Conservation (phyloP, 2,888 invertebrate genomes). For the Caenorhabditis becei region DNA sequence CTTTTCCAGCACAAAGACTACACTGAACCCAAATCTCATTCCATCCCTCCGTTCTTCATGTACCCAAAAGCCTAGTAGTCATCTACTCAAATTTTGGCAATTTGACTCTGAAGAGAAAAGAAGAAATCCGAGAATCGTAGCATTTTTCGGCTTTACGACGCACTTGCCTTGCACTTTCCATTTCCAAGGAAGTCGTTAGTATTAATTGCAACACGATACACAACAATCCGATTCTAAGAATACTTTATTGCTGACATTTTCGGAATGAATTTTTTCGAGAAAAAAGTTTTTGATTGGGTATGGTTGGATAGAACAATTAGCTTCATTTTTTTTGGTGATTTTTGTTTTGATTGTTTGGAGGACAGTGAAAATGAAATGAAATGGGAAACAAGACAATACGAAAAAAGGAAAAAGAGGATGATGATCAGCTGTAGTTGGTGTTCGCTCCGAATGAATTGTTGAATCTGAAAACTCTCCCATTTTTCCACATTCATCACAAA, state of each 20-base stretch:
- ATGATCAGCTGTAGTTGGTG: constrained; percentile 52
- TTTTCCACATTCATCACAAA: background rate
- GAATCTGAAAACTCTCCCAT: constrained; percentile 67
- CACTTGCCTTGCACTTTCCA: constrained; percentile 3
- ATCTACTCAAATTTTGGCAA: constrained; percentile 28
- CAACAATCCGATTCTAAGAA: constrained; percentile 4
- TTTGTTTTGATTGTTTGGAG: constrained; percentile 5
- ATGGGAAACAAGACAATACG: background rate
- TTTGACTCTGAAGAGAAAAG: constrained; percentile 9
- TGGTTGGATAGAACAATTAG: background rate
- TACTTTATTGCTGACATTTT: constrained; percentile 21
- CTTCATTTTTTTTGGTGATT: constrained; percentile 1
- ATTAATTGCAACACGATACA: background rate
- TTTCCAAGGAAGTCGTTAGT: background rate
- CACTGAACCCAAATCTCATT: background rate
- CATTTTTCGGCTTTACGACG: constrained; percentile 3
- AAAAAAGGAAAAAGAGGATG: background rate
- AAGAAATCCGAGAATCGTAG: constrained; percentile 28
- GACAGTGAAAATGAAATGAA: constrained; percentile 1
- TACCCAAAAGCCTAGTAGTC: background rate
- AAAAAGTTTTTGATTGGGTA: background rate
- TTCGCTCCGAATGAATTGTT: constrained; percentile 69
- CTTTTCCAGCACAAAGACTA: background rate
- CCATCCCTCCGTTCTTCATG: background rate
- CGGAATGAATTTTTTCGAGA: background rate